Percentiles rank a stretch among this genome's conserved stretches.
Conservation (phyloP, 2,888 invertebrate species). For the Erannis defoliaria region DNA sequence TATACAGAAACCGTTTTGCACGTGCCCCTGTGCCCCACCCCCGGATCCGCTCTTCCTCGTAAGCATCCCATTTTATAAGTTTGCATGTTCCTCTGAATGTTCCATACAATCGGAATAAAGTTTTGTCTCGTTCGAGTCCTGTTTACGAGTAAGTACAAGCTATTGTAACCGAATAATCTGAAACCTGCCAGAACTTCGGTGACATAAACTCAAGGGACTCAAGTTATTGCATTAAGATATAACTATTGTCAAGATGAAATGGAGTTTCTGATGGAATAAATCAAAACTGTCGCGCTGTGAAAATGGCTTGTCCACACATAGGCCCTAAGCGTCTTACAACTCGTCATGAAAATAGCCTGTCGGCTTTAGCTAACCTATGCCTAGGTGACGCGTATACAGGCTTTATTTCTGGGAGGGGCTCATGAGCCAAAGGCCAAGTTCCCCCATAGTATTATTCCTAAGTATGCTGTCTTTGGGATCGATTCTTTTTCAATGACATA, state of each 20-base stretch:
- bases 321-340: slow-evolving; percentile 1
- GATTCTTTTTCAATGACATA: too few relatives aligned
- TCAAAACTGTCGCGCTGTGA: slow-evolving; percentile 22
- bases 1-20: too few relatives aligned
- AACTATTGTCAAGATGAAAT: slow-evolving; percentile 29
- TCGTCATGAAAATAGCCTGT: background rate
- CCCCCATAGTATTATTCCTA: too few relatives aligned
- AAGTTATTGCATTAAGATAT: slow-evolving; percentile 39
- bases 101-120: background rate
- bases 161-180: slow-evolving; percentile 29
- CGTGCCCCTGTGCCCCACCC: too few relatives aligned
- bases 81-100: too few relatives aligned
- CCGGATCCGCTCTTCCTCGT: too few relatives aligned
- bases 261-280: slow-evolving; percentile 31
- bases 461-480: too few relatives aligned
- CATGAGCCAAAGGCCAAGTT: too few relatives aligned
- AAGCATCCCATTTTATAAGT: too few relatives aligned
- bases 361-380: background rate
- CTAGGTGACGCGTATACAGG: too few relatives aligned
- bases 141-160: slow-evolving; percentile 8
- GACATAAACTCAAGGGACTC: slow-evolving; percentile 34
- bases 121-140: slow-evolving; percentile 3
- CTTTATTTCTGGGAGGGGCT: too few relatives aligned
- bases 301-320: slow-evolving; percentile 18
- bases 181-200: slow-evolving; percentile 39